phyloP scores from a whole-genome alignment of 2,888 invertebrate genomes.

The Drosophila sordidula region DNA sequence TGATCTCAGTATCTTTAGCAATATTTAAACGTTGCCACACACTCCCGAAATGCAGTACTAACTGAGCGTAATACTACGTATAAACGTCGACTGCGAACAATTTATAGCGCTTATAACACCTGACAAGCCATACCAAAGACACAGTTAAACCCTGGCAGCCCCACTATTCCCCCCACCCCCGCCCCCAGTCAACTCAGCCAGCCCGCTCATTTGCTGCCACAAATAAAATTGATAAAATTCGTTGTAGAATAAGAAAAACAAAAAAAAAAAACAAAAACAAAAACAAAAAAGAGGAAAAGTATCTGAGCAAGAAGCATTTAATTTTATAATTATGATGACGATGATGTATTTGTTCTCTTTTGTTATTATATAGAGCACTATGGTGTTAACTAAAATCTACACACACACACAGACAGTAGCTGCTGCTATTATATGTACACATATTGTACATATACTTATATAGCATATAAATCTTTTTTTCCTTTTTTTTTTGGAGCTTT shows the following conservation, averaged over 20 bases:
- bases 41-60: conserved; percentile 38
- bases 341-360: conserved; percentile 64
- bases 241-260: conserved; percentile 15
- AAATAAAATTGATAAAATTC: conserved; percentile 78
- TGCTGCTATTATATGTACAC: conserved; percentile 69
- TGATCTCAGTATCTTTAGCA: conserved; percentile 62
- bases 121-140: conserved; percentile 52
- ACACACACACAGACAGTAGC: conserved; percentile 61
- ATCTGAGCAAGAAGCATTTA: conserved; percentile 68
- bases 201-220: conserved; percentile 24
- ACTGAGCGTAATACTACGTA: conserved; percentile 30
- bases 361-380: conserved; percentile 45
- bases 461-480: conserved; percentile 48
- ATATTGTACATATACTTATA: conserved; percentile 35
- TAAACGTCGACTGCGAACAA: conserved; percentile 48
- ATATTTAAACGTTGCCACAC: conserved; percentile 64
- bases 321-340: conserved; percentile 76
- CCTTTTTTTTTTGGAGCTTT: conserved; percentile 72
- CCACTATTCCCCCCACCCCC: not conserved
- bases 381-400: conserved; percentile 52
- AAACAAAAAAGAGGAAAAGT: conserved; percentile 7
- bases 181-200: too few species aligned
- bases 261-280: not conserved
- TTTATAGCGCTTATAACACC: conserved; percentile 74
- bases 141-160: not conserved